Conservation (phyloP, 1,140 invertebrate species). For the Meloidogyne floridensis region DNA sequence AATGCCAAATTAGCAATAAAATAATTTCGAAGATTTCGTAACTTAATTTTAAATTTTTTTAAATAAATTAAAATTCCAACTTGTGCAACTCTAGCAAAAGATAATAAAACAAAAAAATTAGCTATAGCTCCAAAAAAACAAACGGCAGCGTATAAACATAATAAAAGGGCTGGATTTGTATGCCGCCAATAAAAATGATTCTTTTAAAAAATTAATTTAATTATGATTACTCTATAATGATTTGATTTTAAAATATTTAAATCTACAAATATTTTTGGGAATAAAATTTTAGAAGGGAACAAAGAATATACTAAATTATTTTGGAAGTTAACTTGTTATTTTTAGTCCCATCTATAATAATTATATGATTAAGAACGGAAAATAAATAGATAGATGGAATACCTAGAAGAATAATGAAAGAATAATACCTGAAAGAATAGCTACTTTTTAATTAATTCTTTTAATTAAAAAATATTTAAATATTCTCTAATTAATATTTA, state of each 20-base stretch:
- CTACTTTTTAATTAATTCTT: not conserved
- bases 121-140: conserved; percentile 61
- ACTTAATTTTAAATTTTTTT: conserved; percentile 27
- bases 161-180: conserved; percentile 52
- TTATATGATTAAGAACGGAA: too few species aligned
- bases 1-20: conserved; percentile 65
- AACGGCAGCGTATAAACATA: conserved; percentile 57
- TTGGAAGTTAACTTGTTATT: too few species aligned
- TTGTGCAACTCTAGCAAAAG: conserved; percentile 26
- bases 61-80: not conserved
- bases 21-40: conserved; percentile 64
- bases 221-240: too few species aligned
- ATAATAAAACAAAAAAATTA: conserved; percentile 59
- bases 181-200: conserved; percentile 62
- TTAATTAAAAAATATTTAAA: conserved; percentile 11
- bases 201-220: conserved; percentile 33
- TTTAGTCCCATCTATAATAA: too few species aligned
- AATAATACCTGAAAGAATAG: too few species aligned
- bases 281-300: too few species aligned
- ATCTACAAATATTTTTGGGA: too few species aligned
- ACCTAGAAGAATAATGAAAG: too few species aligned
- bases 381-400: too few species aligned
- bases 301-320: too few species aligned
- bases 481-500: too few species aligned
- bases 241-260: too few species aligned